Percentiles rank a stretch among this genome's conserved stretches.
Conservation (phyloP, 2,888 invertebrate species). For the Clitarchus hookeri region DNA sequence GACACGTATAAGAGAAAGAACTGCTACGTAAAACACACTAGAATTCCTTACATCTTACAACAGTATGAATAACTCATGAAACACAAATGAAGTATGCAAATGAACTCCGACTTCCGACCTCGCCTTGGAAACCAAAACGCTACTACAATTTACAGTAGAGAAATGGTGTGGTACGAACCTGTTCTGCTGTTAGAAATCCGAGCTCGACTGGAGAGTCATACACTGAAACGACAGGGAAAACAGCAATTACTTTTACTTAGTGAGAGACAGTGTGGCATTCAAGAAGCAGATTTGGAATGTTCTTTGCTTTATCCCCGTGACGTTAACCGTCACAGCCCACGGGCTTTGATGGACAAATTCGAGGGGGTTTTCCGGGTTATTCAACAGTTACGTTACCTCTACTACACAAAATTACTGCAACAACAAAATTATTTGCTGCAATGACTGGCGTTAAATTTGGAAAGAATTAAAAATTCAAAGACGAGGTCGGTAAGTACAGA, state of each 20-base stretch:
- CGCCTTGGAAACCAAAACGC: not conserved
- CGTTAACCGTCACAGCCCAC: not conserved
- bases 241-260: slow-evolving; percentile 14
- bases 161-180: slow-evolving; percentile 38
- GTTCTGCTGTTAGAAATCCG: slow-evolving; percentile 39
- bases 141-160: slow-evolving; percentile 12
- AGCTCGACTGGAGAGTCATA: slow-evolving; percentile 41
- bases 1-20: too few relatives aligned
- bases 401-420: not conserved
- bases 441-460: not conserved
- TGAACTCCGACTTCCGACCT: not conserved
- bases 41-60: too few relatives aligned
- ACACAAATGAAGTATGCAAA: not conserved
- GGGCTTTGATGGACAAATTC: not conserved
- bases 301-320: not conserved
- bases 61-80: not conserved
- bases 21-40: too few relatives aligned
- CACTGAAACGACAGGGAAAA: slow-evolving; percentile 40
- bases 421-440: not conserved
- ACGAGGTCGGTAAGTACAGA: slow-evolving; percentile 5
- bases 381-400: not conserved
- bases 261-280: not conserved
- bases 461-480: not conserved
- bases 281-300: slow-evolving; percentile 25
- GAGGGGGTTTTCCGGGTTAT: not conserved